phyloP scores from a whole-genome alignment of 1,140 invertebrate species.

The Pachypeltis micranthus region DNA sequence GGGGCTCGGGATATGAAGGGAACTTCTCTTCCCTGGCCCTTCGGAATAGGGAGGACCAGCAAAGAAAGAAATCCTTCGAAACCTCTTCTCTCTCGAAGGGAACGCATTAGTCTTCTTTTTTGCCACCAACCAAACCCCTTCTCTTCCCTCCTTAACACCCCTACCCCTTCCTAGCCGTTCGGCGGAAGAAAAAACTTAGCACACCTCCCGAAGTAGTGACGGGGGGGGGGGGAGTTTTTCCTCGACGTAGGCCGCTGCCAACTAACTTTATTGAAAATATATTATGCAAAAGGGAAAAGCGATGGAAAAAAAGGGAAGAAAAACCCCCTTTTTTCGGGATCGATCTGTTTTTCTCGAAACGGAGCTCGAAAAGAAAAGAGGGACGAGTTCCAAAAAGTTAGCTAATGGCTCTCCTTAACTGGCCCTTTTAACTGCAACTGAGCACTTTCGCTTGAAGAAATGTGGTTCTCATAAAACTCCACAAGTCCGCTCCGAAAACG shows the following conservation, averaged over 20 bases:
- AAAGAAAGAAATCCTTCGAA: neutral
- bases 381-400: neutral
- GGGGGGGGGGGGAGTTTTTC: too few relatives aligned
- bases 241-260: too few relatives aligned
- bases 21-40: neutral
- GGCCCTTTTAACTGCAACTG: neutral
- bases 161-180: too few relatives aligned
- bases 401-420: neutral
- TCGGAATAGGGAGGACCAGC: neutral
- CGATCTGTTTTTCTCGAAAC: constrained; percentile 1
- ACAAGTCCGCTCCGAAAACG: too few relatives aligned
- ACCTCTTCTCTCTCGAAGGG: too few relatives aligned
- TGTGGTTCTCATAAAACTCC: too few relatives aligned
- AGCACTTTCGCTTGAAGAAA: neutral
- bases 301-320: too few relatives aligned
- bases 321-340: too few relatives aligned
- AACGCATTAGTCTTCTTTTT: constrained; percentile 8
- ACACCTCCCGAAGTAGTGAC: too few relatives aligned
- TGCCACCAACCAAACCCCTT: too few relatives aligned
- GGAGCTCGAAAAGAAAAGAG: neutral
- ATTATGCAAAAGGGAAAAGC: neutral
- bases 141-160: too few relatives aligned
- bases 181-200: too few relatives aligned
- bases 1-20: neutral
- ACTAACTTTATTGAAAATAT: constrained; percentile 10